A percentile compares a stretch with the other conserved stretches of the same genome.
Conservation (phyloP, 2,888 invertebrate genomes). For the Hyppa rectilinea region DNA sequence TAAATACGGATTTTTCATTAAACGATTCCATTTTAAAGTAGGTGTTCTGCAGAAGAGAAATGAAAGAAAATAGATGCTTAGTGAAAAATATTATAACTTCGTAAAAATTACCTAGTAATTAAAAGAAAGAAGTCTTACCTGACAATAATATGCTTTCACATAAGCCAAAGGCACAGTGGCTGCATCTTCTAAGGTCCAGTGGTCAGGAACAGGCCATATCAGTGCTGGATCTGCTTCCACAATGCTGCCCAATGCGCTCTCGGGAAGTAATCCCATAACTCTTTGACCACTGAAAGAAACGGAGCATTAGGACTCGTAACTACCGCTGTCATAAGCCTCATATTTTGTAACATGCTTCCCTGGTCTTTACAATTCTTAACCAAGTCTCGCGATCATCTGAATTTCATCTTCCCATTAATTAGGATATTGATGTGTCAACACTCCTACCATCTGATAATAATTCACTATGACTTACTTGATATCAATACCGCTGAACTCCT, state of each 20-base stretch:
- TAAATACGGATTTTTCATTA: conserved; percentile 48
- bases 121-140: conserved; percentile 67
- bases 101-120: not conserved
- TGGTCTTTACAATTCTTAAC: not conserved
- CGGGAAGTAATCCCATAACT: conserved; percentile 91
- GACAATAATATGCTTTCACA: conserved; percentile 74
- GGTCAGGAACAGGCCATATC: conserved; percentile 92
- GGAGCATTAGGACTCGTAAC: not conserved
- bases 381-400: not conserved
- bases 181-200: conserved; percentile 93
- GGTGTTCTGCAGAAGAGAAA: conserved; percentile 7
- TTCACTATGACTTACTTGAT: conserved; percentile 66
- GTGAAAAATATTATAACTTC: not conserved
- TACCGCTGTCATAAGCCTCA: not conserved
- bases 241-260: conserved; percentile 89
- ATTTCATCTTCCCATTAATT: not conserved
- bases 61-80: not conserved
- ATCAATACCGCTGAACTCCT: conserved; percentile 78
- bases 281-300: conserved; percentile 82
- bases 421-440: not conserved
- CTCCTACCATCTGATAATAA: not conserved
- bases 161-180: conserved; percentile 94
- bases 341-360: not conserved
- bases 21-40: fast-evolving
- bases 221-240: conserved; percentile 88